Base-by-base conservation (phyloP, 2,113 vertebrate genomes). In the Agelaius tricolor region DNA sequence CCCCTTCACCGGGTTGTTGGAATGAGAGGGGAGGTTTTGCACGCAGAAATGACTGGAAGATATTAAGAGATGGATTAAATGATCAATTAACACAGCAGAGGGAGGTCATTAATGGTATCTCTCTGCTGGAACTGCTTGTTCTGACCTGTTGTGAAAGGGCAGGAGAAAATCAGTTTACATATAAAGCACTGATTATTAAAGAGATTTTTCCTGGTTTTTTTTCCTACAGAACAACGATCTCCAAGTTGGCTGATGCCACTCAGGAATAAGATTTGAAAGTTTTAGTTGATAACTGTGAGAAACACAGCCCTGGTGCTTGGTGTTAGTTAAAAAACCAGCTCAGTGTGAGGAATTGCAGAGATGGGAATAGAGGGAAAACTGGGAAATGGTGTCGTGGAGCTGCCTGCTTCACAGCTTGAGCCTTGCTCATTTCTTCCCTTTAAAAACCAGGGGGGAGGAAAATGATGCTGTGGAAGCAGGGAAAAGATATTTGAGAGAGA, bases 131-230 rank as follows among this genome's bases (percentile, higher is more conserved):
- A 8, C 19, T 28, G 31, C 15, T 93, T 47, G 19, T 27, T 67
- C 31, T 67, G 61, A n/a, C 71, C 47, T 26, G 13, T 37, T 33
- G 44, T 7, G 33, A 27, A 54, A 23, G 31, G 11, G 9, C n/a
- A 28, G 71, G 26, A 76, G 27, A 55, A 68, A 83, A 80, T 59
- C 4, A 11, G 3, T 3, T 43, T 6, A 3, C 10, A 2, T 37
- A 2, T 0, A 55, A 18, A 90, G 2, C 1, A 0, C 6, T 9
- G 15, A 17, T 19, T 21, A 2, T 24, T 3, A 35, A 20, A 15
- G 5, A 59, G 26, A 26, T 66, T 61, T 62, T 82, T 13, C 35
- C 63, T 39, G 14, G 5, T 39, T 21, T 57, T 4, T 83, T 2
- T 31, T 55, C 5, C 35, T n/a, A 2, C 13, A 33, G 41, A 59